phyloP scores from a whole-genome alignment of 2,888 invertebrate genomes.

The Coecobrya sp. region DNA sequence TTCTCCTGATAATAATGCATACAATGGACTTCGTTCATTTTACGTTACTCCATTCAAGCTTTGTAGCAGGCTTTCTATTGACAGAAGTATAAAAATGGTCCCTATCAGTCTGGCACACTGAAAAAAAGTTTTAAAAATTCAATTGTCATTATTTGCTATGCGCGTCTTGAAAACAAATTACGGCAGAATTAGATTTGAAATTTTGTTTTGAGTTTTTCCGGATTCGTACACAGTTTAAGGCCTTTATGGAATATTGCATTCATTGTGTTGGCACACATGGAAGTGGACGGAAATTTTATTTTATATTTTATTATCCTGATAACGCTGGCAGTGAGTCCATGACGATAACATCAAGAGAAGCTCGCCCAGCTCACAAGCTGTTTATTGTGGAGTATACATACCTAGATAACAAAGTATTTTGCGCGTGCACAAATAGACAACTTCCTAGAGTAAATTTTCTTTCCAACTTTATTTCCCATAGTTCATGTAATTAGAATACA shows the following conservation, averaged over 20 bases:
- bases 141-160: background rate
- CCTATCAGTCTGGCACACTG: background rate
- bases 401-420: background rate
- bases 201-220: background rate
- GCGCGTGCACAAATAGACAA: background rate
- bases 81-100: background rate
- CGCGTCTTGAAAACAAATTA: background rate
- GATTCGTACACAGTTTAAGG: background rate
- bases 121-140: constrained; percentile 2
- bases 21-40: background rate
- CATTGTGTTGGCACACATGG: too few species aligned
- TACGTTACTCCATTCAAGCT: background rate
- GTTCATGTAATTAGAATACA: constrained; percentile 24
- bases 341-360: background rate
- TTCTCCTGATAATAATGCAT: background rate
- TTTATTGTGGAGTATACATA: background rate
- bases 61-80: background rate
- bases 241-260: too few species aligned
- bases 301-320: background rate
- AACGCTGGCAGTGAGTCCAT: background rate
- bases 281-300: too few species aligned
- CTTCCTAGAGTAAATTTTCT: background rate
- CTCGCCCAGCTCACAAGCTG: background rate
- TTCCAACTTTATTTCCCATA: background rate
- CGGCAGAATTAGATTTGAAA: background rate